Base-by-base conservation (phyloP, 2,888 invertebrate species). In the Drosophila fulvimacula region DNA sequence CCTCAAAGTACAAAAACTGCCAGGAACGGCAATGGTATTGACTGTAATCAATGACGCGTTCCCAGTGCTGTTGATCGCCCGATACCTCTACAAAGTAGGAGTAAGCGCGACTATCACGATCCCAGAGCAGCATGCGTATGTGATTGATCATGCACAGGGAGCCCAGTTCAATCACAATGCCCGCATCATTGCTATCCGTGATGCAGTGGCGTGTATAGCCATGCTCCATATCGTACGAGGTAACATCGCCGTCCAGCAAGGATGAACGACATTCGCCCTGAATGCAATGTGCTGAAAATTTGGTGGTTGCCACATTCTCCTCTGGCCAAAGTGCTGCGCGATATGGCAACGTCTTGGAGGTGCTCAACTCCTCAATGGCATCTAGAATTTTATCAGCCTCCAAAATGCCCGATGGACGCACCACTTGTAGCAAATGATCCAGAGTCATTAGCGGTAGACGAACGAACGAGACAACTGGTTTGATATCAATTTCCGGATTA, bases 1-100 rank as follows among this genome's bases (percentile, higher is more conserved):
- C 95, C 81, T 95, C 95, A 93, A 99, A 99, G 93, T 97, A 98
- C 53, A 99, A 94, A 91, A 95, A 96, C 93, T 99, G 99, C 98
- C 98, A 98, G 19, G 98, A 98, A 69, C 99, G 95, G 92, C 99
- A 99, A 91, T 96, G 96, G 93, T 96, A 98, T 76, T 95, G 94
- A 75, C 96, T 96, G 93, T 99, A 97, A 93, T 99, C 99, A 71
- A 99, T 95, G 60, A 99, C 96, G 67, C 96, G 95, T 72, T 97
- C 95, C 98, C 99, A 99, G 92, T 98, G 97, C 92, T 96, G 96
- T 92, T 97, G 96, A 93, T 99, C 98, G 93, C 98, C 97, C 0
- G 98, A 98, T 32, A 98, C 97, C 92, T 98, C 98, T 36, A 92
- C 88, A 46, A 84, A 92, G 70, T 92, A 93, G 1, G 92, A 92